phyloP scores from a whole-genome alignment of 2,888 invertebrate genomes.

The Glyphotaelius pellucidus region DNA sequence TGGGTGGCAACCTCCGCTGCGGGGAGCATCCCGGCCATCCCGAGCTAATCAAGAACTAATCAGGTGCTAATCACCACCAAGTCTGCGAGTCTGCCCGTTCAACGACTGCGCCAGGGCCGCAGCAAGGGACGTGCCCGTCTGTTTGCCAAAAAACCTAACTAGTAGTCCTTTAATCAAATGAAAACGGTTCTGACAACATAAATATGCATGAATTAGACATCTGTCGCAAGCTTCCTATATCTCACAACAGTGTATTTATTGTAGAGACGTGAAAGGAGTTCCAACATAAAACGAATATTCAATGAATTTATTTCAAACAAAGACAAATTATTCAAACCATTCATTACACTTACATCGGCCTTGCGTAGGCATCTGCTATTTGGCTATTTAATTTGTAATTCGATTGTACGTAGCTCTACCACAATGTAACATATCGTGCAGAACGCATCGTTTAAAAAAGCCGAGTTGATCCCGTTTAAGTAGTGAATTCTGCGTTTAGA shows the following conservation, averaged over 20 bases:
- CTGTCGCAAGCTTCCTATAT: neutral
- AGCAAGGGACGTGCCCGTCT: neutral
- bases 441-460: too few relatives aligned
- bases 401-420: too few relatives aligned
- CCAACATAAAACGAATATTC: too few relatives aligned
- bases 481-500: too few relatives aligned
- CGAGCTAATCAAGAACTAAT: neutral
- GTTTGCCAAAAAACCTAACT: neutral
- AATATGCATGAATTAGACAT: neutral
- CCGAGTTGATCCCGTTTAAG: too few relatives aligned
- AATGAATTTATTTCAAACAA: too few relatives aligned
- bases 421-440: too few relatives aligned
- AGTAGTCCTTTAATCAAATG: neutral
- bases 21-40: neutral
- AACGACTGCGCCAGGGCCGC: neutral
- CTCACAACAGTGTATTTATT: neutral
- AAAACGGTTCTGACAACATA: neutral
- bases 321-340: too few relatives aligned
- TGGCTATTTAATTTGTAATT: neutral
- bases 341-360: too few relatives aligned
- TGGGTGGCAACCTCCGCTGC: neutral
- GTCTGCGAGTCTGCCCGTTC: neutral
- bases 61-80: neutral
- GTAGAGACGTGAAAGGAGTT: too few relatives aligned
- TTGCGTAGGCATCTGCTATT: neutral